These are phyloP conservation scores for Falco berigora DNA, from an alignment of 2,797 vertebrate species.

Conservation along the genomic window DNA sequence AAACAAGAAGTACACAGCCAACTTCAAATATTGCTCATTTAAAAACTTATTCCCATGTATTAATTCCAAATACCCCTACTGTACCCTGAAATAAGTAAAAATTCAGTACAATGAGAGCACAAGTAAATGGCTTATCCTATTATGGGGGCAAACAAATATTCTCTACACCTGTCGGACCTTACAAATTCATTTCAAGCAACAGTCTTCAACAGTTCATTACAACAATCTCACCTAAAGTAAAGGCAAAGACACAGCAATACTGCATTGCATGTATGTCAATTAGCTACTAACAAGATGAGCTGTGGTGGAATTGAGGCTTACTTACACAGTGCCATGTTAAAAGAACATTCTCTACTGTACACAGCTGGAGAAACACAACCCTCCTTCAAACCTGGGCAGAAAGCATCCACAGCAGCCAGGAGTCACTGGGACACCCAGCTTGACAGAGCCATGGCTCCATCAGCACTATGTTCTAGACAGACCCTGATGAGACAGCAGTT, in stretches of 20 bases:
- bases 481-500: neutral
- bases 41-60: neutral
- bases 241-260: neutral
- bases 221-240: neutral
- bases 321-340: neutral
- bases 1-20: neutral
- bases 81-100: neutral
- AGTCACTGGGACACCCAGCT: neutral
- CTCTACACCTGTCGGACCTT: neutral
- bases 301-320: neutral
- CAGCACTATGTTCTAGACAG: neutral
- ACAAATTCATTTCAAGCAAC: neutral
- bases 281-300: neutral
- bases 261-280: neutral
- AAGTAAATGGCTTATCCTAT: neutral
- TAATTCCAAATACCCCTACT: neutral
- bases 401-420: neutral
- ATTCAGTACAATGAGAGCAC: neutral
- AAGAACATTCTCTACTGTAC: neutral
- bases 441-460: neutral
- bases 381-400: neutral
- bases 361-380: neutral
- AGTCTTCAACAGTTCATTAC: neutral
- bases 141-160: neutral
- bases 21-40: neutral